Base-by-base conservation (phyloP, 2,888 invertebrate species). In the Leptinotarsa haldemani region DNA sequence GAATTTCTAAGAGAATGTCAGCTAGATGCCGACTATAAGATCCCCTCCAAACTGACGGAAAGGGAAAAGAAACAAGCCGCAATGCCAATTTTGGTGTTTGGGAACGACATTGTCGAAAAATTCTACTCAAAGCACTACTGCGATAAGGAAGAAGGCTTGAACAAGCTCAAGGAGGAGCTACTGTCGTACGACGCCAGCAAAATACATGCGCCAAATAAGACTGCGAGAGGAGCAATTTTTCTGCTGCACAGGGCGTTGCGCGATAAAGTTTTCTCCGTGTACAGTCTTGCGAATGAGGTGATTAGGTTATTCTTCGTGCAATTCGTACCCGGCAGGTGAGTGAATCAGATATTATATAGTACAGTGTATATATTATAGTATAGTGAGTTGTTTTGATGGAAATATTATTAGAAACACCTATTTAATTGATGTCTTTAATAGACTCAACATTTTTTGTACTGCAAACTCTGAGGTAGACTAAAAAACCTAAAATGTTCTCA, bases 61-160 rank as follows among this genome's bases (percentile, higher is more conserved):
- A 88, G 95, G 69, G 95, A 95, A 85, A 91, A 94, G 82, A 94
- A 95, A 83, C 94, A 97, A 86, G 97, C 97, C 0, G 95, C 96
- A 0, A 87, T 96, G 74, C 96, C 97, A 0, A 96, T 97, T 83
- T 90, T 97, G 70, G 95, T 97, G 58, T 97, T 97, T 88, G 97
- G 97, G 73, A 93, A 93, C 87, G 94, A 95, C 69, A 87, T 97
- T 88, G 97, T 97, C 2, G 96, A 97, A 86, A 94, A 95, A 84
- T 95, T 96, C 86, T 96, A 95, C 87, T 95, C 96, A 5, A 95
- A 96, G 82, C 95, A 95, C 86, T 97, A 94, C 87, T 91, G 95
- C 64, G 96, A 96, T 85, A 95, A 96, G 84, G 96, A 96, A 85
- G 95, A 96, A 83, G 96, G 96, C 0, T 86, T 97, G n/a, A 90